Base-by-base conservation (phyloP, 2,888 invertebrate genomes). In the Trypoxylon attenuatum region DNA sequence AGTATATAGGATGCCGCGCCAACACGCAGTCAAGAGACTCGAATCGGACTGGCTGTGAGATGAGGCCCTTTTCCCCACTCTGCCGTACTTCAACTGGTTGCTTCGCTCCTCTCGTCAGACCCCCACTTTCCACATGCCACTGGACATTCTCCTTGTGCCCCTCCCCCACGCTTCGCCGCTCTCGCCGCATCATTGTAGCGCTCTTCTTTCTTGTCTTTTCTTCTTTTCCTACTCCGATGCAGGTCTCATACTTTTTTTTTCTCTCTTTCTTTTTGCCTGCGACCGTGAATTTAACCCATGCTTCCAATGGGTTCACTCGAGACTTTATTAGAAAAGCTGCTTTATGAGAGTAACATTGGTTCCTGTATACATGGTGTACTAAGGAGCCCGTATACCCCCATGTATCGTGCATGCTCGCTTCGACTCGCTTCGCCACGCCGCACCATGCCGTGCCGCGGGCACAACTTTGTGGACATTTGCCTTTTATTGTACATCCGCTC, bases 11-110 rank as follows among this genome's bases (percentile, higher is more conserved):
- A 57, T 63, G 57, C 54, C 74, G 71, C 72, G 68, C 62, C 70
- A 66, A 74, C 77, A 68, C 71, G 66, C 65, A 69, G 69, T 65
- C 68, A 57, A 71, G 76, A 77, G 74, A 71, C 81, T 77, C 72
- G 66, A 73, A 67, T 74, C 73, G 76, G 68, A 82, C 82, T 82
- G 81, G 73, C 78, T 71, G 73, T 55, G 70, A 79, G 82, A 82
- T 77, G 78, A 78, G 78, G 76, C 82, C 82, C 78, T 59, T 73
- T 65, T 57, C 56, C 76, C 63, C 71, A 42, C 52, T 42, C 42
- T 23, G 18, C 21, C 19, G 47, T 38, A 33, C 66, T 47, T 67
- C 72, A 60, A 71, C 69, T 73, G 61, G 63, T 69, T 76, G 61
- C 76, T 75, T 68, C 76, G 61, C 49, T 57, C 46, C 71, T 70